Percentiles rank a stretch among this genome's conserved stretches.
These are phyloP conservation scores for Neoaliturus tenellus DNA, from an alignment of 2,888 invertebrate species.

Conservation along the genomic window DNA sequence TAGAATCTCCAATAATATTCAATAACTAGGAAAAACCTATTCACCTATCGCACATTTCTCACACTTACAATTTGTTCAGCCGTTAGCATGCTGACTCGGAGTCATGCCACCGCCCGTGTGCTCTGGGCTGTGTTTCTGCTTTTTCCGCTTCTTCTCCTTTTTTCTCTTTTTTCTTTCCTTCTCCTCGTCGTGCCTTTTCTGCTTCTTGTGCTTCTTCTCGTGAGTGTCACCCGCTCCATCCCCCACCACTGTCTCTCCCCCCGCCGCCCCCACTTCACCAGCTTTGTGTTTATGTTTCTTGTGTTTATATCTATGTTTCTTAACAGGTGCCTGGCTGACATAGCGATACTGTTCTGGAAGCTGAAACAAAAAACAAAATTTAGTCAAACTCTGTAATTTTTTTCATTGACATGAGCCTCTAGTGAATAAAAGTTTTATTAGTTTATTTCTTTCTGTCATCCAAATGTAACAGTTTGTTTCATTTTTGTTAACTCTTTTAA, in stretches of 20 bases:
- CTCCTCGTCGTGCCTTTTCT: constrained; percentile 94
- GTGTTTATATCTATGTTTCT: constrained; percentile 96
- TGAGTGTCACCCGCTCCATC: constrained; percentile 81
- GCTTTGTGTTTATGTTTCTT: constrained; percentile 97
- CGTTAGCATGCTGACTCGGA: constrained; percentile 70
- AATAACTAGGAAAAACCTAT: too few relatives aligned
- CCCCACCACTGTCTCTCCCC: constrained; percentile 82
- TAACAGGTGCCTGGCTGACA: constrained; percentile 89
- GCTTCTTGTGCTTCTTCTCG: constrained; percentile 97
- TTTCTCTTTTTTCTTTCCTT: constrained; percentile 95
- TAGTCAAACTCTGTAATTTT: too few relatives aligned
- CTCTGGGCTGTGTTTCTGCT: constrained; percentile 95
- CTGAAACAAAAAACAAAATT: constrained; percentile 74
- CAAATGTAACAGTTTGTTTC: too few relatives aligned
- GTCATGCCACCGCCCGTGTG: constrained; percentile 81
- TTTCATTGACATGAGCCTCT: too few relatives aligned
- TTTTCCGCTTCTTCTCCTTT: constrained; percentile 97
- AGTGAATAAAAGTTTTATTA: too few relatives aligned
- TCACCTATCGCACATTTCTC: too few relatives aligned
- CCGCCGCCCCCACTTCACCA: constrained; percentile 83
- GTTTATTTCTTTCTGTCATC: too few relatives aligned
- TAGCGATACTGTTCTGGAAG: constrained; percentile 97
- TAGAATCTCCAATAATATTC: too few relatives aligned
- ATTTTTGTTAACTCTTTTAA: too few relatives aligned
- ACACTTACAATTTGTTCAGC: constrained; percentile 22